These are phyloP conservation scores for Nymphalis c-album DNA, from an alignment of 2,888 invertebrate species.

Conservation along the genomic window DNA sequence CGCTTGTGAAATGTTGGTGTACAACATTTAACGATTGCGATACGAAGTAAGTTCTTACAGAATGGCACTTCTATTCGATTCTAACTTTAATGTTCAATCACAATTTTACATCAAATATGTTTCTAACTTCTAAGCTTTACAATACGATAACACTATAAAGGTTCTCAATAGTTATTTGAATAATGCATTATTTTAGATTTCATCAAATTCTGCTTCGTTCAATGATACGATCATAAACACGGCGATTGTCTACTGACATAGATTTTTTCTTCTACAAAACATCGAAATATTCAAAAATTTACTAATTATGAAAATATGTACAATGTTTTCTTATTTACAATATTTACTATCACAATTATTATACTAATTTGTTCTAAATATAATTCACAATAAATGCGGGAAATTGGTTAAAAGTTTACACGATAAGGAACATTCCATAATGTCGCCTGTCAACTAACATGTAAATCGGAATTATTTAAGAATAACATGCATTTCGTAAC, in stretches of 20 bases:
- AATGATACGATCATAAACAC: neutral
- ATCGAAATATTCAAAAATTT: neutral
- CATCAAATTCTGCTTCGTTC: neutral
- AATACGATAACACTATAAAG: too few relatives aligned
- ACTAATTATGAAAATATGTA: conserved; percentile 3
- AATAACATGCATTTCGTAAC: neutral
- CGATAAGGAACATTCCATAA: neutral
- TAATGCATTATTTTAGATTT: too few relatives aligned
- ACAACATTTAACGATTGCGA: too few relatives aligned
- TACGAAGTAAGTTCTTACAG: too few relatives aligned
- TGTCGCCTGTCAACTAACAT: neutral
- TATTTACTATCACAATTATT: conserved; percentile 22
- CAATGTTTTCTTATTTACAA: conserved; percentile 15
- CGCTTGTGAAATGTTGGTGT: too few relatives aligned
- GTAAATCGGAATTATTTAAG: neutral
- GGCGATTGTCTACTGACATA: neutral
- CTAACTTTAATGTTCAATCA: neutral
- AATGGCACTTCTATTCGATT: too few relatives aligned
- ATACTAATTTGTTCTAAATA: conserved; percentile 2
- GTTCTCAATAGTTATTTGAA: too few relatives aligned
- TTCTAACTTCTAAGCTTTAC: neutral
- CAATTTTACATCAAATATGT: conserved; percentile 7
- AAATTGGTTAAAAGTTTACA: neutral
- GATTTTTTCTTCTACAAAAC: neutral
- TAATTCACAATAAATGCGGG: neutral